These are phyloP conservation scores for Orussus abietinus DNA, from an alignment of 1,140 invertebrate genomes.

Conservation along the genomic window DNA sequence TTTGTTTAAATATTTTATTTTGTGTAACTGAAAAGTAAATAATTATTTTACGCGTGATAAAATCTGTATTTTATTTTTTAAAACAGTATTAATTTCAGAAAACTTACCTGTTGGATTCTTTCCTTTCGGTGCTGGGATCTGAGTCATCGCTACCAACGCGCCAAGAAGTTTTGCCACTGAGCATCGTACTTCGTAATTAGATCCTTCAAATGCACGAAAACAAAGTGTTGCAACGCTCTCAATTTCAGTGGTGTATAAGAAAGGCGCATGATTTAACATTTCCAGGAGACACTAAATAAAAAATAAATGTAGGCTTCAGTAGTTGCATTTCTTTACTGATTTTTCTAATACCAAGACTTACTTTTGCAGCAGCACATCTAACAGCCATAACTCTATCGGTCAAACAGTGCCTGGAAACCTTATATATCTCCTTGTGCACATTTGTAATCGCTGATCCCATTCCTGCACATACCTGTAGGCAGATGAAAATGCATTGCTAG, in stretches of 20 bases:
- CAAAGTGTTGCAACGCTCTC: slow-evolving; percentile 86
- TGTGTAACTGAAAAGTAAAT: slow-evolving; percentile 51
- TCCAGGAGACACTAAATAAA: slow-evolving; percentile 74
- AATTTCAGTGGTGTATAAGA: slow-evolving; percentile 85
- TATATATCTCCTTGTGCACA: slow-evolving; percentile 91
- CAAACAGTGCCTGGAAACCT: slow-evolving; percentile 78
- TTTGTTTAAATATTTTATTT: slow-evolving; percentile 56
- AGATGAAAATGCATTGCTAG: slow-evolving; percentile 16
- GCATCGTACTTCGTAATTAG: slow-evolving; percentile 92
- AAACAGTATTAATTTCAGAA: not conserved
- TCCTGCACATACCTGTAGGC: slow-evolving; percentile 70
- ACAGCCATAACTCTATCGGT: slow-evolving; percentile 90
- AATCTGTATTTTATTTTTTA: slow-evolving; percentile 2
- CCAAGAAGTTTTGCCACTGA: slow-evolving; percentile 89
- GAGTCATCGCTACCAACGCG: slow-evolving; percentile 79
- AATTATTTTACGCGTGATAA: slow-evolving; percentile 9
- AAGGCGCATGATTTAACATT: slow-evolving; percentile 84
- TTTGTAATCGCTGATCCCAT: slow-evolving; percentile 84
- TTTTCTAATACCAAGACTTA: slow-evolving; percentile 35
- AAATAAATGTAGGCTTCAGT: too few species aligned
- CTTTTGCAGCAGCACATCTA: slow-evolving; percentile 79
- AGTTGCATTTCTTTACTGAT: slow-evolving; percentile 1
- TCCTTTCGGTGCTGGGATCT: slow-evolving; percentile 52
- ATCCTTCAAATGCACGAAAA: slow-evolving; percentile 88
- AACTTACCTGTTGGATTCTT: slow-evolving; percentile 51